These are phyloP conservation scores for Heliconius hewitsoni DNA, from an alignment of 1,140 invertebrate genomes.

Conservation along the genomic window DNA sequence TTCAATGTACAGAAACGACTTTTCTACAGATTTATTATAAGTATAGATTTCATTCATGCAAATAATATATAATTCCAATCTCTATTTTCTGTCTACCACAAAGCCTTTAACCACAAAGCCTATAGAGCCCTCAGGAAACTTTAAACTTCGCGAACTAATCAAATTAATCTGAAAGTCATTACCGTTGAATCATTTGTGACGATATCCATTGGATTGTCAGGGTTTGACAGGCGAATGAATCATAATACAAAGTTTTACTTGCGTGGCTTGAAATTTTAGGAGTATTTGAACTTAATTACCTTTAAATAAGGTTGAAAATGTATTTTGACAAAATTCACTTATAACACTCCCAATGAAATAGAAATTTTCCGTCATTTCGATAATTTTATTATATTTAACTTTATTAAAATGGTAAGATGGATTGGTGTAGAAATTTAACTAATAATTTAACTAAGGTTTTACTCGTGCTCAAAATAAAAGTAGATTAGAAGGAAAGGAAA, in stretches of 20 bases:
- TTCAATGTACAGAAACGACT: no score
- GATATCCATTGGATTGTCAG: conserved; percentile 11
- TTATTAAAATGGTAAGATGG: neutral
- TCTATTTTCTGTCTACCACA: neutral
- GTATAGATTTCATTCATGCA: no score
- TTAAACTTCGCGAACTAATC: neutral
- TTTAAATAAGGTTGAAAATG: neutral
- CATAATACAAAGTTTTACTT: conserved; percentile 13
- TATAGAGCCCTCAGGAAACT: neutral
- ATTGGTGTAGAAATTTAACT: neutral
- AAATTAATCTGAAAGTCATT: conserved; percentile 10
- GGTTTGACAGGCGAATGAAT: conserved; percentile 7
- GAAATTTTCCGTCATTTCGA: no score
- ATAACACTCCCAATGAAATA: no score
- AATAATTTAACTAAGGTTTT: neutral
- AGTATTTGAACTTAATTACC: neutral
- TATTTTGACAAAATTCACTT: no score
- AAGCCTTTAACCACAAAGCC: neutral
- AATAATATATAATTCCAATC: neutral
- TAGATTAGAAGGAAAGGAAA: no score
- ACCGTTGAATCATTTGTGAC: conserved; percentile 6
- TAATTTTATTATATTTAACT: neutral
- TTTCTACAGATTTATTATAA: no score
- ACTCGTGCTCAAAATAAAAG: no score
- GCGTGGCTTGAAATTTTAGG: neutral